These are phyloP conservation scores for Anastrepha obliqua DNA, from an alignment of 1,140 invertebrate genomes.

Conservation along the genomic window DNA sequence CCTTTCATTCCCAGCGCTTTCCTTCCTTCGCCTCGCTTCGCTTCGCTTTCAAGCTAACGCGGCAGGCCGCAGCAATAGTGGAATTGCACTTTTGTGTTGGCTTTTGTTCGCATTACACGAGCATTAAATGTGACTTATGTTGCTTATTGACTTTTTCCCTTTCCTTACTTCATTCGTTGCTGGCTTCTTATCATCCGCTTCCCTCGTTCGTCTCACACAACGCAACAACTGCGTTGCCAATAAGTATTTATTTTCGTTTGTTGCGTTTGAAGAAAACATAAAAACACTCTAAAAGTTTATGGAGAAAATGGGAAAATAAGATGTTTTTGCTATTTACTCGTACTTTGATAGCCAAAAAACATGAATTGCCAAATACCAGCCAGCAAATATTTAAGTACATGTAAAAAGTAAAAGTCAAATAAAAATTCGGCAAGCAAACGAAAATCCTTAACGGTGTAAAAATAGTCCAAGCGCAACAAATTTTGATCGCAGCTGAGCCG, in stretches of 20 bases:
- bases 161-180: background rate
- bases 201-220: background rate
- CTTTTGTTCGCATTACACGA: constrained; percentile 21
- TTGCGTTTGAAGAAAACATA: background rate
- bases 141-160: constrained; percentile 7
- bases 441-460: background rate
- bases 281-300: background rate
- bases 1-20: no score
- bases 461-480: no score
- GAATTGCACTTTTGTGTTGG: background rate
- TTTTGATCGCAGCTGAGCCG: no score
- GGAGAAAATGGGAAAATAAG: background rate
- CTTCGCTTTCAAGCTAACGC: no score
- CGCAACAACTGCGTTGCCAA: background rate
- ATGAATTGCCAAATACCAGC: constrained; percentile 25
- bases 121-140: constrained; percentile 45
- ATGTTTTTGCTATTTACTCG: background rate
- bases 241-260: background rate
- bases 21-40: no score
- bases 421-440: background rate
- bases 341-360: background rate
- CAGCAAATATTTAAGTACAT: background rate
- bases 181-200: no score
- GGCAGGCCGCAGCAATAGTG: no score
- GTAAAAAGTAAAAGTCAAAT: background rate